These are phyloP conservation scores for Polyodon spathula DNA, from an alignment of 2,113 vertebrate species.

Conservation along the genomic window DNA sequence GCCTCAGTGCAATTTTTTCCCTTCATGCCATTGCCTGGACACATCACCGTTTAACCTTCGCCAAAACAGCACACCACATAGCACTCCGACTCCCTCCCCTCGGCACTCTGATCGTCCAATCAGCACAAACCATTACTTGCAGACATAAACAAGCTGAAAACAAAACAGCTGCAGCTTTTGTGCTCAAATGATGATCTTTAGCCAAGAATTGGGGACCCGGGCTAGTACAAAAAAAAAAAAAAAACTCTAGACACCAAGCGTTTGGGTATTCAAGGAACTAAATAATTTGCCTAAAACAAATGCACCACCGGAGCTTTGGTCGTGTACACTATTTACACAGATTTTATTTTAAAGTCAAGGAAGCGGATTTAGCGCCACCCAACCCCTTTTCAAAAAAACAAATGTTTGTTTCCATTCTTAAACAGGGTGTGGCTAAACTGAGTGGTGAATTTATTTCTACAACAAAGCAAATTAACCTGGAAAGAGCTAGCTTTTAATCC, in stretches of 20 bases:
- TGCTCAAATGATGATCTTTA: conserved; percentile 21
- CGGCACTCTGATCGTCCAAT: conserved; percentile 25
- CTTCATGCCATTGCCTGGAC: not conserved
- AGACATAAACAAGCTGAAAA: conserved; percentile 31
- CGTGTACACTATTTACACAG: not conserved
- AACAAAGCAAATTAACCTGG: too few species aligned
- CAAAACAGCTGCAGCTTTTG: conserved; percentile 12
- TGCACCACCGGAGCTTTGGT: too few species aligned
- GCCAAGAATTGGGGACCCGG: too few species aligned
- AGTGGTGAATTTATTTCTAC: too few species aligned
- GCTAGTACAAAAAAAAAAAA: too few species aligned
- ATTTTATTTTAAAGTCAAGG: conserved; percentile 5
- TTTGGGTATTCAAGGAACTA: too few species aligned
- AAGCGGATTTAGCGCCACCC: conserved; percentile 15
- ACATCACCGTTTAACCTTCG: not conserved
- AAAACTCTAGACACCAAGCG: too few species aligned
- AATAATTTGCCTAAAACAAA: too few species aligned
- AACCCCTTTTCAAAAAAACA: conserved; percentile 9
- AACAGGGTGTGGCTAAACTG: conserved; percentile 27
- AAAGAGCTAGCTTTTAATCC: too few species aligned
- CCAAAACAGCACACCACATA: too few species aligned
- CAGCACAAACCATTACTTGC: conserved; percentile 19
- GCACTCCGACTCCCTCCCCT: too few species aligned
- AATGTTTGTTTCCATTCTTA: conserved; percentile 8
- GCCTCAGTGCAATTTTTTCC: too few species aligned